Conservation (phyloP, 2,888 invertebrate genomes). For the Drosophila paranaensis region DNA sequence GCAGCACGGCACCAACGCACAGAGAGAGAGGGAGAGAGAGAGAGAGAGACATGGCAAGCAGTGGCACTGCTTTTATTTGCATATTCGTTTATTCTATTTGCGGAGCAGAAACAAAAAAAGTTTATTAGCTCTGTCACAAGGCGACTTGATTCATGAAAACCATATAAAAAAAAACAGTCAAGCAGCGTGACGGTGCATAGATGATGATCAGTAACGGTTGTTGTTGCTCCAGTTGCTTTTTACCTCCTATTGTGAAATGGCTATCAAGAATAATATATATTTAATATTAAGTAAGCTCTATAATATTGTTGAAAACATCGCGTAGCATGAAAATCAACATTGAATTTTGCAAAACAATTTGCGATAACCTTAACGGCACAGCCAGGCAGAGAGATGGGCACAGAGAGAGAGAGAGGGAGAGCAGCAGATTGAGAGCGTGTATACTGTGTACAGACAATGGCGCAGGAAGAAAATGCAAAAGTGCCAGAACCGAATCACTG, state of each 20-base stretch:
- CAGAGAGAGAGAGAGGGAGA: not conserved
- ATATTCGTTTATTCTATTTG: constrained; percentile 18
- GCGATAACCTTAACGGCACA: constrained; percentile 67
- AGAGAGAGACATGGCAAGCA: not conserved
- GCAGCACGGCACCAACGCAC: constrained; percentile 30
- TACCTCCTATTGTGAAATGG: constrained; percentile 45
- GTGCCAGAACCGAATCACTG: not conserved
- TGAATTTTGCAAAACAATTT: constrained; percentile 56
- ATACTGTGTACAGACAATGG: not conserved
- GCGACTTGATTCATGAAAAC: constrained; percentile 31
- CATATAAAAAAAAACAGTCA: constrained; percentile 20
- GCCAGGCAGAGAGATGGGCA: constrained; percentile 8
- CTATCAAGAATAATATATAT: not conserved
- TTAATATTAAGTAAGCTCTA: constrained; percentile 30
- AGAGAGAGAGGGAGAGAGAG: not conserved
- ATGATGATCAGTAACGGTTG: constrained; percentile 1
- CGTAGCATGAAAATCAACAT: constrained; percentile 40
- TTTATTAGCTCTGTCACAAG: constrained; percentile 14
- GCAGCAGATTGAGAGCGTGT: not conserved
- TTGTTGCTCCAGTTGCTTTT: not conserved
- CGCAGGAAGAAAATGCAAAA: constrained; percentile 17
- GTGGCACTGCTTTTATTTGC: constrained; percentile 19
- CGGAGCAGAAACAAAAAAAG: not conserved
- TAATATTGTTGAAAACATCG: constrained; percentile 48
- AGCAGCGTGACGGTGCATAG: constrained; percentile 53